These are phyloP conservation scores for Myotis planiceps DNA, from an alignment of 2,797 vertebrate genomes.

Conservation along the genomic window DNA sequence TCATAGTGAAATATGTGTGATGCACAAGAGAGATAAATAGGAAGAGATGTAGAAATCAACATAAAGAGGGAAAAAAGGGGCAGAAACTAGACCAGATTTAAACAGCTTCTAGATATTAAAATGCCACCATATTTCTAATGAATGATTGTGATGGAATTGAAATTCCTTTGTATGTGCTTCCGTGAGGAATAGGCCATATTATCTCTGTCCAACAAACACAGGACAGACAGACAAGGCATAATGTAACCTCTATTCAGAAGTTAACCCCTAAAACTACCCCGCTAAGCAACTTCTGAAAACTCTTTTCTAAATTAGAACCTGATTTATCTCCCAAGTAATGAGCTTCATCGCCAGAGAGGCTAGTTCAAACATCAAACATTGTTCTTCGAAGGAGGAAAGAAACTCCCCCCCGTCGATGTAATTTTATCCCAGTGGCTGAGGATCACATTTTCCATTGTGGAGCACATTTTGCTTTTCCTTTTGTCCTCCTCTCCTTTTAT, in stretches of 20 bases:
- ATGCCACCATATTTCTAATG: slow-evolving; percentile 64
- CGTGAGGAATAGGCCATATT: not conserved
- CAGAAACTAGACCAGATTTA: slow-evolving; percentile 69
- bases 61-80: slow-evolving; percentile 71
- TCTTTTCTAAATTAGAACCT: slow-evolving; percentile 75
- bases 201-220: slow-evolving; percentile 59
- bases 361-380: slow-evolving; percentile 82
- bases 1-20: slow-evolving; percentile 81
- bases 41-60: slow-evolving; percentile 83
- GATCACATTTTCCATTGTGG: slow-evolving; percentile 31
- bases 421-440: slow-evolving; percentile 48
- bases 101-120: slow-evolving; percentile 75
- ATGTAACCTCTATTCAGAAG: not conserved
- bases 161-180: slow-evolving; percentile 19
- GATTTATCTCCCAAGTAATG: slow-evolving; percentile 76
- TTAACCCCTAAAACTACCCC: slow-evolving; percentile 50
- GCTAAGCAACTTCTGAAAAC: slow-evolving; percentile 68
- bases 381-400: slow-evolving; percentile 38
- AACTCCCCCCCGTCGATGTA: not conserved
- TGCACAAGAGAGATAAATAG: slow-evolving; percentile 83
- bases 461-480: slow-evolving; percentile 41
- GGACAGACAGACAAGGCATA: slow-evolving; percentile 55
- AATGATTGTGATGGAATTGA: slow-evolving; percentile 54
- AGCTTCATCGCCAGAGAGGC: slow-evolving; percentile 57
- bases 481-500: slow-evolving; percentile 57